Evolutionary conservation across 2,113 vertebrate species (phyloP).

Genomic region (Cinclus mexicanus): DNA sequence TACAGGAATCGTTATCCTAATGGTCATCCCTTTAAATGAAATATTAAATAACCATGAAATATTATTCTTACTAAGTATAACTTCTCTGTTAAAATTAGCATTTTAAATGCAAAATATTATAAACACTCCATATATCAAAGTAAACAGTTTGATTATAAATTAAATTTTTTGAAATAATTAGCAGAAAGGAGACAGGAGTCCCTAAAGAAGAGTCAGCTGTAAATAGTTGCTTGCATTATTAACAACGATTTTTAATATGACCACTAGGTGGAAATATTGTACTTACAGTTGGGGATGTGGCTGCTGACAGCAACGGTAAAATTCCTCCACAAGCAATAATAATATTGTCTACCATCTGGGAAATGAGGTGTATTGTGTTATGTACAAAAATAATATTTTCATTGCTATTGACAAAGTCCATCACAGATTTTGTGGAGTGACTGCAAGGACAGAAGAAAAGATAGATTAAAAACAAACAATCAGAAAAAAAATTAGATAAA

Average conservation of each 20-base stretch:
- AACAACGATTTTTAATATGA: constrained; percentile 11
- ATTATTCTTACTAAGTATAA: neutral
- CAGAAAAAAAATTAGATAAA: neutral
- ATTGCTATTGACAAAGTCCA: constrained; percentile 99
- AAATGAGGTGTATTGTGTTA: constrained; percentile 99
- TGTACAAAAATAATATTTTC: constrained; percentile 99
- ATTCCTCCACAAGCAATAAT: constrained; percentile 99
- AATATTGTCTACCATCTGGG: constrained; percentile 99
- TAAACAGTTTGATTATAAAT: neutral
- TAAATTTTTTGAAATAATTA: neutral
- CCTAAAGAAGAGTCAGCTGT: neutral
- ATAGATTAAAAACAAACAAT: neutral
- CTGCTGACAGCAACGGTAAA: constrained; percentile 94
- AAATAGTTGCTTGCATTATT: neutral
- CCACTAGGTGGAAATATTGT: constrained; percentile 76
- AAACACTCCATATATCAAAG: neutral
- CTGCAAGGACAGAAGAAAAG: constrained; percentile 74
- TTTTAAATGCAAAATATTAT: neutral
- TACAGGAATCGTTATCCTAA: neutral
- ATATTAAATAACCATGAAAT: neutral
- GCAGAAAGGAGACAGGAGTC: neutral
- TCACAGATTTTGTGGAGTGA: constrained; percentile 98
- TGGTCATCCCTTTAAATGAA: neutral
- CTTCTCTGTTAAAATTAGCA: neutral
- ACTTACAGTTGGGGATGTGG: constrained; percentile 96